Evolutionary conservation across 1,140 invertebrate species (phyloP).

Genomic region (Yoshiicerus persimilis): DNA sequence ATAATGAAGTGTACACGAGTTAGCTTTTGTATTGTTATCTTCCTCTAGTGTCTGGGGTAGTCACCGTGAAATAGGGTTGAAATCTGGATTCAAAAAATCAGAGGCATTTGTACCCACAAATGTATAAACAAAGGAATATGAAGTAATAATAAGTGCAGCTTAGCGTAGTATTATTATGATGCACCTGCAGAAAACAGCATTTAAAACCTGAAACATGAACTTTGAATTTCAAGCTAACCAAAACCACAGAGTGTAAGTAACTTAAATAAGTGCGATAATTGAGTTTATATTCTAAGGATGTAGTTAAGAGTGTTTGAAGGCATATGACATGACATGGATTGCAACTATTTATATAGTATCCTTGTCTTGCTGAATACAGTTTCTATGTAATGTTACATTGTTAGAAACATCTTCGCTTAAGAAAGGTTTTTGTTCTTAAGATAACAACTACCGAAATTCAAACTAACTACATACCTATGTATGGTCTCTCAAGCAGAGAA

Average conservation of each 20-base stretch:
- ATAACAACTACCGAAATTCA: not conserved
- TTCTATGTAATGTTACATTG: not conserved
- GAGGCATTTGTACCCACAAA: not conserved
- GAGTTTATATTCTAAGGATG: not conserved
- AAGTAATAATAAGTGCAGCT: not conserved
- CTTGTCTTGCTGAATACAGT: not conserved
- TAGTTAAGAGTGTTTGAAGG: not conserved
- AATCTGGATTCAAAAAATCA: not conserved
- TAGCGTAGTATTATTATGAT: not conserved
- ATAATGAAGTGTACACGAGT: conserved; percentile 7
- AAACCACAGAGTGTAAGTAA: not conserved
- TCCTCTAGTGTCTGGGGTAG: not conserved
- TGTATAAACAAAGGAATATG: too few species aligned
- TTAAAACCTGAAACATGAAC: too few species aligned
- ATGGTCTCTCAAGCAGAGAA: not conserved
- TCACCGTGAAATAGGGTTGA: not conserved
- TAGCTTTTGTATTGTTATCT: not conserved
- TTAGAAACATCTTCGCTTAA: too few species aligned
- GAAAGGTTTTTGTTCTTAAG: not conserved
- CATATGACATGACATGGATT: too few species aligned
- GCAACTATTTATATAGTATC: not conserved
- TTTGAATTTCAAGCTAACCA: too few species aligned
- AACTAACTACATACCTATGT: not conserved
- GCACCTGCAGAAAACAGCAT: not conserved
- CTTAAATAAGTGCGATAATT: not conserved